These are phyloP conservation scores for Nematopogon swammerdamellus DNA, from an alignment of 2,888 invertebrate genomes.

Conservation along the genomic window DNA sequence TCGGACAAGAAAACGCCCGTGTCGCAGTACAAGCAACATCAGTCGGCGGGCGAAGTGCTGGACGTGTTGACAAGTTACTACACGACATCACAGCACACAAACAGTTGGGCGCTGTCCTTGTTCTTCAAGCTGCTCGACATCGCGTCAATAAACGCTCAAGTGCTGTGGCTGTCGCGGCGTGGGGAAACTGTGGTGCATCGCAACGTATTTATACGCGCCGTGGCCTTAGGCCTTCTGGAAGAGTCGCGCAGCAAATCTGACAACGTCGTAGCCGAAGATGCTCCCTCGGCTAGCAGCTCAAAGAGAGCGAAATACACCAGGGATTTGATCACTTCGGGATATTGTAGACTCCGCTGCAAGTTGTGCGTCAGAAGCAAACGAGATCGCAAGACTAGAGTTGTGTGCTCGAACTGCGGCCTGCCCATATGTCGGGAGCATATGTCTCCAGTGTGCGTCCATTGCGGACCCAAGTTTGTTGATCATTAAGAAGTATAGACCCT, in stretches of 20 bases:
- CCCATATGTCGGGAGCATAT: slow-evolving; percentile 40
- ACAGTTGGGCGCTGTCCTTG: slow-evolving; percentile 39
- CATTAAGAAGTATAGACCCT: background rate
- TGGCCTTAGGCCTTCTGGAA: slow-evolving; percentile 4
- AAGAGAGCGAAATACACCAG: no score
- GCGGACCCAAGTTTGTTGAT: slow-evolving; percentile 14
- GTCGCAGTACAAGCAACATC: slow-evolving; percentile 34
- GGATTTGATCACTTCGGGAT: no score
- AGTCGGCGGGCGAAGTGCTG: slow-evolving; percentile 34
- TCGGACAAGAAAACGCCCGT: slow-evolving; percentile 25
- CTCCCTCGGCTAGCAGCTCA: slow-evolving; percentile 3
- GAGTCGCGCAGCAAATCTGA: no score
- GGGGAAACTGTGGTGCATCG: slow-evolving; percentile 3
- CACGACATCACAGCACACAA: slow-evolving; percentile 40
- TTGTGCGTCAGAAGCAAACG: slow-evolving; percentile 18
- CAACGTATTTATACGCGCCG: slow-evolving; percentile 1
- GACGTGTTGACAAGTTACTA: slow-evolving; percentile 45
- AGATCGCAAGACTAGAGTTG: slow-evolving; percentile 33
- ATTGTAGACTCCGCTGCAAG: slow-evolving; percentile 6
- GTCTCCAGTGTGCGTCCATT: slow-evolving; percentile 27
- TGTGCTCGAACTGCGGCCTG: slow-evolving; percentile 32
- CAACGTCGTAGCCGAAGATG: background rate
- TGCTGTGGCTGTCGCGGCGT: slow-evolving; percentile 33
- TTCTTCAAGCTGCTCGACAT: slow-evolving; percentile 42
- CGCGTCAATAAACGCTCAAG: slow-evolving; percentile 42